These are phyloP conservation scores for Thalassaphorura encarpata DNA, from an alignment of 1,140 invertebrate genomes.

Conservation along the genomic window DNA sequence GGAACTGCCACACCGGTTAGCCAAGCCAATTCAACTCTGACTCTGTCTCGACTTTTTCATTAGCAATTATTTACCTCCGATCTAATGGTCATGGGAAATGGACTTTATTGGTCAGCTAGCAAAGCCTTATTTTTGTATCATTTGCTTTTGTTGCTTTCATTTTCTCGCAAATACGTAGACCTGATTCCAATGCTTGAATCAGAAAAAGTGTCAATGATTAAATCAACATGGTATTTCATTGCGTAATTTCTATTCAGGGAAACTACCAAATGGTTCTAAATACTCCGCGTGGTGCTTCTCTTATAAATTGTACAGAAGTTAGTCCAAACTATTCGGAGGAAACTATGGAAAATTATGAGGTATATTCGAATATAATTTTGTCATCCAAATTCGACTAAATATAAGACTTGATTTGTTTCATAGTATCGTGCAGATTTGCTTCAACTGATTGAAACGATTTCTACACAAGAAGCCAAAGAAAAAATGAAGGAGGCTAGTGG, in stretches of 20 bases:
- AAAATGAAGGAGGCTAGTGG: conserved; percentile 34
- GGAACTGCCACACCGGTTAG: conserved; percentile 27
- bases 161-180: too few relatives aligned
- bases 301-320: conserved; percentile 35
- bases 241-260: too few relatives aligned
- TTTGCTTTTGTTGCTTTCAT: too few relatives aligned
- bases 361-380: conserved; percentile 9
- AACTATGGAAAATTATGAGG: conserved; percentile 27
- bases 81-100: too few relatives aligned
- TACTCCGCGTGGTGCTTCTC: conserved; percentile 30
- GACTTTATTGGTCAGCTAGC: too few relatives aligned
- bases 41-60: too few relatives aligned
- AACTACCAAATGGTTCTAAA: conserved; percentile 35
- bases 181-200: too few relatives aligned
- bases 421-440: conserved; percentile 41
- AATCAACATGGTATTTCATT: too few relatives aligned
- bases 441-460: conserved; percentile 34
- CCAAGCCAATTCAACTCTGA: too few relatives aligned
- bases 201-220: too few relatives aligned
- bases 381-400: background rate
- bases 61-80: too few relatives aligned
- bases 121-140: too few relatives aligned
- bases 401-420: background rate
- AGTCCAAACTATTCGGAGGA: conserved; percentile 34
- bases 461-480: conserved; percentile 33